Conservation (phyloP, 2,888 invertebrate species). For the Melipona beecheii region DNA sequence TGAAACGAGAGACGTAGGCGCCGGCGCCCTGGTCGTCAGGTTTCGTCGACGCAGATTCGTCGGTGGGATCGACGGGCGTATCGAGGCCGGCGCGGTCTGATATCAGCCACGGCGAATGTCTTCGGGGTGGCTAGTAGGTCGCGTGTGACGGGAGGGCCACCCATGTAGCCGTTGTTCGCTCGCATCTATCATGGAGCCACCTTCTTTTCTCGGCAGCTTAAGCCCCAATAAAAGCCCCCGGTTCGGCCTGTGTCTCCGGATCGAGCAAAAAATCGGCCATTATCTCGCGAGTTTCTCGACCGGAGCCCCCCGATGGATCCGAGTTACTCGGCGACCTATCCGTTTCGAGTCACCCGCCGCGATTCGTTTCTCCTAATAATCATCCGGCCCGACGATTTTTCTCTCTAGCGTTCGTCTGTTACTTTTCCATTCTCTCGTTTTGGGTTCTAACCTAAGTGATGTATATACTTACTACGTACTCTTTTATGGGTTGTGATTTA, state of each 20-base stretch:
- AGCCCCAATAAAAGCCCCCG: constrained; percentile 80
- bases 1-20: constrained; percentile 28
- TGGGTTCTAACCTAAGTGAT: too few relatives aligned
- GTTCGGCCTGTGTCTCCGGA: constrained; percentile 78
- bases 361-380: constrained; percentile 37
- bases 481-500: not conserved
- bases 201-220: constrained; percentile 79
- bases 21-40: constrained; percentile 48
- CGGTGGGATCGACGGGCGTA: constrained; percentile 47
- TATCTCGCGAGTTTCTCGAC: constrained; percentile 71
- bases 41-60: constrained; percentile 38
- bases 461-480: not conserved
- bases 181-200: constrained; percentile 83
- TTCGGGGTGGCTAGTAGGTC: constrained; percentile 82
- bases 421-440: not conserved
- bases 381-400: constrained; percentile 16
- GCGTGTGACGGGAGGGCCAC: constrained; percentile 82
- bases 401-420: constrained; percentile 12
- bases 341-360: constrained; percentile 45
- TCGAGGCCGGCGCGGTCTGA: constrained; percentile 61
- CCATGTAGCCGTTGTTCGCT: constrained; percentile 83
- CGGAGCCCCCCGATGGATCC: constrained; percentile 66
- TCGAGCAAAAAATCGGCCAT: constrained; percentile 79
- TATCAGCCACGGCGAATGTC: constrained; percentile 79
- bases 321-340: constrained; percentile 62